Evolutionary conservation across 64 coral and sea anemone genomes (phyloP).

Genomic region (Trachythela sp.): DNA sequence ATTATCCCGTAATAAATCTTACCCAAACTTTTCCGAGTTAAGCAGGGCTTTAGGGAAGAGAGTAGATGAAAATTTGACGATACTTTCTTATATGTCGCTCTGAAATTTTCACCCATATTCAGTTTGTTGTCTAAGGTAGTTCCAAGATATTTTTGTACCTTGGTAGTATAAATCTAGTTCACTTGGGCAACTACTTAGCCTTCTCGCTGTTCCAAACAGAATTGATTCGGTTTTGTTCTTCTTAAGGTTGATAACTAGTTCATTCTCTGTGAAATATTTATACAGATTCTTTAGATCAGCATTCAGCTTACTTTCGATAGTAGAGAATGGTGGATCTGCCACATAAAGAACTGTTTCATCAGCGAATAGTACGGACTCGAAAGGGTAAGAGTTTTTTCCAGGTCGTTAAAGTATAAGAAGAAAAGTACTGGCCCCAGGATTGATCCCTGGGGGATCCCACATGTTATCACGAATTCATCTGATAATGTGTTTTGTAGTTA

Average conservation of each 20-base stretch:
- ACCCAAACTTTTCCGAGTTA: neutral
- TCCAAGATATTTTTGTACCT: constrained; percentile 1
- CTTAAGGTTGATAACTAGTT: neutral
- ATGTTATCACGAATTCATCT: neutral
- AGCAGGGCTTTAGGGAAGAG: neutral
- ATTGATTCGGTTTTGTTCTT: constrained; percentile 1
- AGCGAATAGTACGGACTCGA: constrained; percentile 4
- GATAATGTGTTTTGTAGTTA: neutral
- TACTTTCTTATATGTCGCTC: neutral
- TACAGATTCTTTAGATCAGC: neutral
- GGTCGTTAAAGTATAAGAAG: constrained; percentile 26
- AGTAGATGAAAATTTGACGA: neutral
- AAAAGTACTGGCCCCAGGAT: constrained; percentile 36
- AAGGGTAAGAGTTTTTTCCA: constrained; percentile 12
- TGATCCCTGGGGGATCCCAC: constrained; percentile 17
- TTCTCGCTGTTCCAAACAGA: neutral
- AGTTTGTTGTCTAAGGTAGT: neutral
- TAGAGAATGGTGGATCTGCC: neutral
- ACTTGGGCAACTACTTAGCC: neutral
- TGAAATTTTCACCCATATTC: neutral
- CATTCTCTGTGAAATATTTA: neutral
- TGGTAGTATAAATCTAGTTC: neutral
- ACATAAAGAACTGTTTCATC: constrained; percentile 27
- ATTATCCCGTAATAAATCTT: neutral
- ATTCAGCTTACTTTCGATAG: neutral